Base-by-base conservation (phyloP, 2,888 invertebrate species). In the Pseudococcus jackbeardsleyi region DNA sequence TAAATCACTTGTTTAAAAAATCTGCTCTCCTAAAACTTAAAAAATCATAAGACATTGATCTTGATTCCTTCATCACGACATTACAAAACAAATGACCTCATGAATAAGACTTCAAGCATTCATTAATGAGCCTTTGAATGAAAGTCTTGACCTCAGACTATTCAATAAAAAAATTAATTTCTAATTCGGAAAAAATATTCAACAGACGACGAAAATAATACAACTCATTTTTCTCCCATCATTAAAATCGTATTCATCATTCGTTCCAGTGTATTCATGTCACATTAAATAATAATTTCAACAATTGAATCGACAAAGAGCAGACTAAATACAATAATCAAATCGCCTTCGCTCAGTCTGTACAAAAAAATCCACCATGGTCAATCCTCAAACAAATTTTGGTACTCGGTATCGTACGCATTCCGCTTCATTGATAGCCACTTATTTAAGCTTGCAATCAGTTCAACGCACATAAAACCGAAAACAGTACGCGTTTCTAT, bases 191-290 rank as follows among this genome's bases (percentile, higher is more conserved):
- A 22, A 64, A 64, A 64, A 12, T 64, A 11, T 8, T 15, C 64
- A 22, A 6, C 64, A 64, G 22, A 64, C 22, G 22, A 64, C 64
- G 26, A 33, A 33, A 15, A 64, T 8, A 64, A 64, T 22, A 64
- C 64, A 22, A 22, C 19, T 64, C 8, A 72, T 72, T 72, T 72
- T 72, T 72, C 33, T 72, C 17, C 7, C 17, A 33, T 17, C 15
- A 72, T 72, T 72, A 72, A 72, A 82, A 46, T 82, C 79, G 46
- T 46, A 82, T 82, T 82, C 79, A 82, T 82, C 79, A 82, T 82
- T 82, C 79, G 79, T 72, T 72, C 33, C 72, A 72, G 12, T 33
- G 39, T 72, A 72, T 72, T 72, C 33, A 39, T 12, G 72, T 22
- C 64, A 22, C 64, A 64, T 64, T 64, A 8, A 42, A 42, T 42